phyloP scores from a whole-genome alignment of 2,797 vertebrate genomes.

The Danio jaintianensis region DNA sequence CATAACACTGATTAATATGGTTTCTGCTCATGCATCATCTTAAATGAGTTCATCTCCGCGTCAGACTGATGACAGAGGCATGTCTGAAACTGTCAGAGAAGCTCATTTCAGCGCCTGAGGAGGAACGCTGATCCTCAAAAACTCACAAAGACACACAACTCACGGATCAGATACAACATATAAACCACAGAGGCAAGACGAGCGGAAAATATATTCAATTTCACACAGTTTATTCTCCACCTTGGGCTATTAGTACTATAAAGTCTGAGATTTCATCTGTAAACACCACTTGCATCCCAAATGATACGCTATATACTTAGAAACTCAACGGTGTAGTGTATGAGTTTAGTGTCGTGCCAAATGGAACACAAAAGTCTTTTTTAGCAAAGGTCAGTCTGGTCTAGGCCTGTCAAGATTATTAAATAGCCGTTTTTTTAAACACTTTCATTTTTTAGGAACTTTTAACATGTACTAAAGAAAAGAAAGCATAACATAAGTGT shows the following conservation, averaged over 20 bases:
- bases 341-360: too few relatives aligned
- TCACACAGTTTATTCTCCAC: background rate
- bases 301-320: too few relatives aligned
- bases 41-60: background rate
- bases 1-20: background rate
- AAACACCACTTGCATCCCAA: background rate
- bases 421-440: too few relatives aligned
- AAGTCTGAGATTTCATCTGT: background rate
- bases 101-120: background rate
- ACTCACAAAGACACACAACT: background rate
- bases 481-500: too few relatives aligned
- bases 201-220: background rate
- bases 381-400: too few relatives aligned
- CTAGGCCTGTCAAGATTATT: too few relatives aligned
- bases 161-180: background rate
- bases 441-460: too few relatives aligned
- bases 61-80: background rate
- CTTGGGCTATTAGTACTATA: background rate
- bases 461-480: too few relatives aligned
- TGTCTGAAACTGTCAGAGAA: constrained; percentile 1
- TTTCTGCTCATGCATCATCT: background rate
- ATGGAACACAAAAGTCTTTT: too few relatives aligned
- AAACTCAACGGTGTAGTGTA: too few relatives aligned
- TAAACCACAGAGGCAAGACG: background rate
- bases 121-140: background rate